These are phyloP conservation scores for Cherax quadricarinatus DNA, from an alignment of 1,140 invertebrate species.

Conservation along the genomic window DNA sequence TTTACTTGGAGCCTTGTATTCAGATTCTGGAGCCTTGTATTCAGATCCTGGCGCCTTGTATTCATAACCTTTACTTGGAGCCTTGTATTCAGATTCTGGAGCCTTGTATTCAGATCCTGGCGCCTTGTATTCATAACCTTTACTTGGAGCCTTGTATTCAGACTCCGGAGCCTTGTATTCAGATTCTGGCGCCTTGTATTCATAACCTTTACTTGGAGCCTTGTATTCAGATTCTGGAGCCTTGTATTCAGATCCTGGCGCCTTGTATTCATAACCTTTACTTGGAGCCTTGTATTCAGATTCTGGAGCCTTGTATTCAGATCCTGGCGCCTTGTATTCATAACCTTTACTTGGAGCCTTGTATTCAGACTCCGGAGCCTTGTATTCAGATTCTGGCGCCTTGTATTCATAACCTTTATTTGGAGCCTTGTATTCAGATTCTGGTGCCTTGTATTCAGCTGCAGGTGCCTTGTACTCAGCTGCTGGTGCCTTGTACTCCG, in stretches of 20 bases:
- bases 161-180: slow-evolving; percentile 48
- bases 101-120: slow-evolving; percentile 41
- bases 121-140: neutral
- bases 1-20: slow-evolving; percentile 36
- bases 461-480: slow-evolving; percentile 43
- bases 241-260: slow-evolving; percentile 6
- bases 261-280: slow-evolving; percentile 25
- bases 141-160: neutral
- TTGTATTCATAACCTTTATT: slow-evolving; percentile 16
- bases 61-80: slow-evolving; percentile 28
- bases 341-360: slow-evolving; percentile 27
- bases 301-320: slow-evolving; percentile 44
- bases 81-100: slow-evolving; percentile 37
- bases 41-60: slow-evolving; percentile 27
- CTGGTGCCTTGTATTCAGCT: slow-evolving; percentile 31
- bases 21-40: slow-evolving; percentile 32
- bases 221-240: slow-evolving; percentile 32
- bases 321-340: slow-evolving; percentile 43
- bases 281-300: slow-evolving; percentile 46
- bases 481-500: slow-evolving; percentile 14
- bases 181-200: slow-evolving; percentile 36
- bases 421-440: slow-evolving; percentile 21
- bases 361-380: slow-evolving; percentile 43
- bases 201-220: slow-evolving; percentile 22
- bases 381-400: slow-evolving; percentile 22